These are phyloP conservation scores for Metellina segmentata DNA, from an alignment of 2,888 invertebrate species.

Conservation along the genomic window DNA sequence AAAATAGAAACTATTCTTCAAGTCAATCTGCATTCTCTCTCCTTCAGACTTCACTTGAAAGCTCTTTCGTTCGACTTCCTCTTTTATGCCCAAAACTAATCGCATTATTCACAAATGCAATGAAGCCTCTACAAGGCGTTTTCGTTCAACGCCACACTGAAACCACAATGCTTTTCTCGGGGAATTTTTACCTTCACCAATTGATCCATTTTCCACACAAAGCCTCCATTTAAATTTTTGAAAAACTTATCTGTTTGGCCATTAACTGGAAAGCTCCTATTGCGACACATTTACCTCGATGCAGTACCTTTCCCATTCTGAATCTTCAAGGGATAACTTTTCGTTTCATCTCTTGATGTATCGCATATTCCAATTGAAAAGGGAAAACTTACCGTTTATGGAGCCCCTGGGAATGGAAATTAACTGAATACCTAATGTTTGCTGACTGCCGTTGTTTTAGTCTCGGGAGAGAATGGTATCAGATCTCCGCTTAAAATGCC, in stretches of 20 bases:
- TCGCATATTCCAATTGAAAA: slow-evolving; percentile 37
- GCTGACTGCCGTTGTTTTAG: slow-evolving; percentile 28
- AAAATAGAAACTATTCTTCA: not conserved
- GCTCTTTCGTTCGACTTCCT: no score
- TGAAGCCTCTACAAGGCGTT: no score
- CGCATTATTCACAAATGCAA: no score
- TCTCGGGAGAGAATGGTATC: slow-evolving; percentile 31
- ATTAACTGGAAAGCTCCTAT: not conserved
- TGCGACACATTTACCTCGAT: not conserved
- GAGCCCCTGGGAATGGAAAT: slow-evolving; percentile 33
- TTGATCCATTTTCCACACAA: no score
- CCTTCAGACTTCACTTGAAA: no score
- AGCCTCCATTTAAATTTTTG: not conserved
- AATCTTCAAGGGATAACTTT: slow-evolving; percentile 4
- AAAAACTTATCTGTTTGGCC: not conserved
- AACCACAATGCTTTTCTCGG: no score
- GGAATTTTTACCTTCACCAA: no score
- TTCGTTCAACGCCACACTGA: no score
- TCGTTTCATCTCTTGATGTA: slow-evolving; percentile 18
- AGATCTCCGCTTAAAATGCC: slow-evolving; percentile 52
- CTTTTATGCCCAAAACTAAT: no score
- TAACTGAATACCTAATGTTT: slow-evolving; percentile 56
- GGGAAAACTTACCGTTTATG: slow-evolving; percentile 49
- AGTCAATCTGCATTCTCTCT: no score
- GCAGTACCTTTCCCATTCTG: not conserved